These are phyloP conservation scores for Zalophus californianus DNA, from an alignment of 2,797 vertebrate species.

Conservation along the genomic window DNA sequence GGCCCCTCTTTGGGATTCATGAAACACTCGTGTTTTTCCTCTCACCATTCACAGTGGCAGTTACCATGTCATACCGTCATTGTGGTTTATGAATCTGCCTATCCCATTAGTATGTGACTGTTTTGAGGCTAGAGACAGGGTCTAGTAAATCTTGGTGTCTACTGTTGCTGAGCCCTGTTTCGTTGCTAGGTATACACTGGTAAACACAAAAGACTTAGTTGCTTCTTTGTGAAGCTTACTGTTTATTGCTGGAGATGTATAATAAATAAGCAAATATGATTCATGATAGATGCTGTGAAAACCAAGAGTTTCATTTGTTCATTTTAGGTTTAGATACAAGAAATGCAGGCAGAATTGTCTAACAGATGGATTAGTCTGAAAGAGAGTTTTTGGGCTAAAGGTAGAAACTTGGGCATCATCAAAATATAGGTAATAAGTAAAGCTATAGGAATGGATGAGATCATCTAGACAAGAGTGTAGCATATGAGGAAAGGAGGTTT, in stretches of 20 bases:
- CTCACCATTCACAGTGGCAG: neutral
- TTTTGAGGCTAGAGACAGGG: constrained; percentile 17
- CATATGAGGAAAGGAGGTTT: neutral
- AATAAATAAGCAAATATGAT: constrained; percentile 30
- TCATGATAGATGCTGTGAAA: constrained; percentile 36
- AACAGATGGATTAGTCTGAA: neutral
- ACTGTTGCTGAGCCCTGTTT: neutral
- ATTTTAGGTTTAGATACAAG: constrained; percentile 25
- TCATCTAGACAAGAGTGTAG: neutral
- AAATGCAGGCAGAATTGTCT: neutral
- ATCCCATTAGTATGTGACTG: neutral
- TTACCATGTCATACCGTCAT: neutral
- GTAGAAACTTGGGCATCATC: neutral
- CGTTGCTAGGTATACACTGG: neutral
- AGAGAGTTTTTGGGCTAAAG: constrained; percentile 50
- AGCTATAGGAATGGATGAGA: neutral
- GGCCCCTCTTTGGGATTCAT: neutral
- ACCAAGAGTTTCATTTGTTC: neutral
- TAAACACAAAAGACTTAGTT: constrained; percentile 56
- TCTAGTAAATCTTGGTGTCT: constrained; percentile 4
- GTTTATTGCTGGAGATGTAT: constrained; percentile 15
- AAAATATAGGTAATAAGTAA: neutral
- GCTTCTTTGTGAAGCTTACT: constrained; percentile 15
- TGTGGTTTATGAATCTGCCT: neutral
- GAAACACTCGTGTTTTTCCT: neutral